These are phyloP conservation scores for Cassiopea andromeda DNA, from an alignment of 30 jellyfish, hydroid and myxozoan genomes.

Conservation along the genomic window DNA sequence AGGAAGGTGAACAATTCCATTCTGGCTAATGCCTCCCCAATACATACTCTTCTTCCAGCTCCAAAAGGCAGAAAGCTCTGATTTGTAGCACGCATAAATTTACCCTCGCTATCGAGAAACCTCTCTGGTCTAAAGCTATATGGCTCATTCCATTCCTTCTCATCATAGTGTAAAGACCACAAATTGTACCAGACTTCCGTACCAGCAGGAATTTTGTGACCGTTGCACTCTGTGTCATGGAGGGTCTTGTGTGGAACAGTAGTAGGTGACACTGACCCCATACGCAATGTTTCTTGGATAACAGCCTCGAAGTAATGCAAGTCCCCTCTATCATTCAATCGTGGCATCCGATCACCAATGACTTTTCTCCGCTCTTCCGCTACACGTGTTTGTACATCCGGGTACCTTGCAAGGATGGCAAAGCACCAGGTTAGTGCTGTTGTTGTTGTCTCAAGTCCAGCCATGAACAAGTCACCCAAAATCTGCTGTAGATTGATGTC, in stretches of 20 bases:
- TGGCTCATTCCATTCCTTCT: slow-evolving; percentile 76
- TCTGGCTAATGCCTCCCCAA: slow-evolving; percentile 18
- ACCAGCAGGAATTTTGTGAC: not conserved
- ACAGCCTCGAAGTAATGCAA: slow-evolving; percentile 65
- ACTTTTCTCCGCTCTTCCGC: not conserved
- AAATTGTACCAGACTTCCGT: slow-evolving; percentile 62
- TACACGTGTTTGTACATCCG: slow-evolving; percentile 58
- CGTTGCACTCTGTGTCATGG: too few species aligned
- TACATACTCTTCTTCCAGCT: too few species aligned
- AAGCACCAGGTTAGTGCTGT: slow-evolving; percentile 75
- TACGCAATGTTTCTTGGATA: slow-evolving; percentile 69
- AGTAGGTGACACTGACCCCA: slow-evolving; percentile 67
- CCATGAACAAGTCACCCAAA: slow-evolving; percentile 60
- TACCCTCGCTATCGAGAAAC: slow-evolving; percentile 69
- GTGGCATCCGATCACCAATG: slow-evolving; percentile 69
- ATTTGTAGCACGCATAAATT: slow-evolving; percentile 47
- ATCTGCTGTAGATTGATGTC: slow-evolving; percentile 55
- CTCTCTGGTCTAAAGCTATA: slow-evolving; percentile 71
- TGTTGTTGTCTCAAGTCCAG: slow-evolving; percentile 75
- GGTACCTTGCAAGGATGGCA: slow-evolving; percentile 68
- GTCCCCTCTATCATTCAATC: slow-evolving; percentile 44
- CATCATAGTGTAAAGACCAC: slow-evolving; percentile 47
- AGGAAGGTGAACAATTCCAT: not conserved
- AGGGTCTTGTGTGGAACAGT: slow-evolving; percentile 38
- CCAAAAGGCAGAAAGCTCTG: slow-evolving; percentile 82